These are phyloP conservation scores for Eurypyga helias DNA, from an alignment of 2,113 vertebrate genomes.

Conservation along the genomic window DNA sequence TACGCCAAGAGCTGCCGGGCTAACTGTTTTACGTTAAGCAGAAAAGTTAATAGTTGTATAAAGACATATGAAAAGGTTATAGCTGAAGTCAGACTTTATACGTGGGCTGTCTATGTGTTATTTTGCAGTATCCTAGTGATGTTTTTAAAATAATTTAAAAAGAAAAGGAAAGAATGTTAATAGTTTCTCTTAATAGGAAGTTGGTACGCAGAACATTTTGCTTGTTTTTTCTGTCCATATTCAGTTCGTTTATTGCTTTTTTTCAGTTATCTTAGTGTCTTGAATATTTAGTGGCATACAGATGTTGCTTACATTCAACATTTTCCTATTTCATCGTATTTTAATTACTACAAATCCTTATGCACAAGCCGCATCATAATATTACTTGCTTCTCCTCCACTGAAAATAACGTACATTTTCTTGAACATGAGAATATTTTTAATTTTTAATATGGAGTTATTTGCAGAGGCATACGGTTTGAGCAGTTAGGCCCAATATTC, in stretches of 20 bases:
- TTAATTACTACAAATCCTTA: slow-evolving; percentile 33
- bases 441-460: slow-evolving; percentile 26
- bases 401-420: background rate
- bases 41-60: background rate
- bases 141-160: background rate
- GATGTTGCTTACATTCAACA: background rate
- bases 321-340: slow-evolving; percentile 50
- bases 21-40: background rate
- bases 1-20: background rate
- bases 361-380: background rate
- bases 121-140: background rate
- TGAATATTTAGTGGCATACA: background rate
- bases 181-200: background rate
- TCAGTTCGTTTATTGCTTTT: background rate
- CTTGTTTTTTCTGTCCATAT: background rate
- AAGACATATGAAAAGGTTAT: background rate
- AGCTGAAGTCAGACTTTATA: background rate
- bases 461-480: background rate
- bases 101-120: background rate
- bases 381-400: background rate
- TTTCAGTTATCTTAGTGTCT: background rate
- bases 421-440: background rate
- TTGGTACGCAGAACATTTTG: background rate
- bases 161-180: background rate
- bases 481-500: background rate